A percentile compares a stretch with the other conserved stretches of the same genome.
These are phyloP conservation scores for Meta bourneti DNA, from an alignment of 2,888 invertebrate genomes.

Conservation along the genomic window DNA sequence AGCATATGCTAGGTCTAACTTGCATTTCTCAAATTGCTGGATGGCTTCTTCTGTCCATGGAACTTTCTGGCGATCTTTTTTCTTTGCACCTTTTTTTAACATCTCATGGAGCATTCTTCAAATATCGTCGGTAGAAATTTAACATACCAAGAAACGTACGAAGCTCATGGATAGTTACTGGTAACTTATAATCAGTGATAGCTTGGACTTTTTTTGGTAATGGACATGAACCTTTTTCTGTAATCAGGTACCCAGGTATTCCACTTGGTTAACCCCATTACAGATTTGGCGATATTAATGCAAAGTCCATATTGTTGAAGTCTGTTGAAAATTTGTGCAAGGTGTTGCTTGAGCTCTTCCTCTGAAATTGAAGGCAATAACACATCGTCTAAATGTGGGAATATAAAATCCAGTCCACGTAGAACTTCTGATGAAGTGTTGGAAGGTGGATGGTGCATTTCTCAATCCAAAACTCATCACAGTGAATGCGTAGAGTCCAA, in stretches of 20 bases:
- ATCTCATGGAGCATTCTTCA: conserved; percentile 47
- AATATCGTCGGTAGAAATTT: no score
- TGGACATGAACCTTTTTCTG: conserved; percentile 12
- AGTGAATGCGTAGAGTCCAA: conserved; percentile 19
- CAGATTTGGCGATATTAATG: neutral
- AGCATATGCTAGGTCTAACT: conserved; percentile 45
- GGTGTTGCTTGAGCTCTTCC: neutral
- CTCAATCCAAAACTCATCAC: no score
- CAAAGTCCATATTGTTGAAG: conserved; percentile 11
- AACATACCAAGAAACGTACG: no score
- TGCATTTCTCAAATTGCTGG: conserved; percentile 36
- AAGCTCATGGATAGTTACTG: no score
- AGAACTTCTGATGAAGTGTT: conserved; percentile 29
- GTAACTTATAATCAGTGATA: conserved; percentile 36
- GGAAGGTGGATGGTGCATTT: no score
- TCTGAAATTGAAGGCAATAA: conserved; percentile 13
- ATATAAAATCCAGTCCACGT: no score
- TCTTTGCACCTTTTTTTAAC: conserved; percentile 39
- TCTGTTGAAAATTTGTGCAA: no score
- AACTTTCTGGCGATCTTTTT: conserved; percentile 17
- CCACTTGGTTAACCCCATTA: neutral
- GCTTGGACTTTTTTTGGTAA: conserved; percentile 47
- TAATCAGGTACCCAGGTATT: no score
- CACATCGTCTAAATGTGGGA: conserved; percentile 57
- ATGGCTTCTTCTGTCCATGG: conserved; percentile 5